phyloP scores from a whole-genome alignment of 2,113 vertebrate species.

The Synchiropus splendidus region DNA sequence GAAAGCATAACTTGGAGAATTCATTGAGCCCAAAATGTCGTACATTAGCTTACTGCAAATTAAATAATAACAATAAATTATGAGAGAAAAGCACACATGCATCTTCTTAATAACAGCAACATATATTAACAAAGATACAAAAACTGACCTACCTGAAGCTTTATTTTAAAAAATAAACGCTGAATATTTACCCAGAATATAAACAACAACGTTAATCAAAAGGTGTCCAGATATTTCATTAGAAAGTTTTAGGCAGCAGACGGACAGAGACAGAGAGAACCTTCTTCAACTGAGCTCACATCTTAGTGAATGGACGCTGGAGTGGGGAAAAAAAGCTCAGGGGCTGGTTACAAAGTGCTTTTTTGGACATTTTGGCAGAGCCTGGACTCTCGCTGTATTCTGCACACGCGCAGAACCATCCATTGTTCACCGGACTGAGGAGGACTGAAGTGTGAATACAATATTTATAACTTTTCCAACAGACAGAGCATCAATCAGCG shows the following conservation, averaged over 20 bases:
- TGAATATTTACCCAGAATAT: too few species aligned
- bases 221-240: conserved; percentile 63
- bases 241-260: conserved; percentile 51
- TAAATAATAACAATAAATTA: too few species aligned
- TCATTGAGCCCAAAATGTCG: too few species aligned
- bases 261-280: conserved; percentile 37
- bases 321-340: conserved; percentile 37
- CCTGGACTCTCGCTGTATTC: conserved; percentile 54
- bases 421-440: conserved; percentile 51
- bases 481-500: conserved; percentile 54
- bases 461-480: conserved; percentile 36
- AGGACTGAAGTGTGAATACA: conserved; percentile 39
- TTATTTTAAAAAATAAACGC: conserved; percentile 33
- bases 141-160: conserved; percentile 50
- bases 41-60: too few species aligned
- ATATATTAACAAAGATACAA: neutral
- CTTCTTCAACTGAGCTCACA: conserved; percentile 64
- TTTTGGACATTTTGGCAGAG: conserved; percentile 63
- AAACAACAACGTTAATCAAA: conserved; percentile 45
- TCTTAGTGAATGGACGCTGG: conserved; percentile 64
- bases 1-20: too few species aligned
- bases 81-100: too few species aligned
- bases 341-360: conserved; percentile 61
- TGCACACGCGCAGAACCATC: conserved; percentile 60
- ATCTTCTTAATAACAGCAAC: too few species aligned